Conservation (phyloP, 2,113 vertebrate genomes). For the human (Homo sapiens) region DNA sequence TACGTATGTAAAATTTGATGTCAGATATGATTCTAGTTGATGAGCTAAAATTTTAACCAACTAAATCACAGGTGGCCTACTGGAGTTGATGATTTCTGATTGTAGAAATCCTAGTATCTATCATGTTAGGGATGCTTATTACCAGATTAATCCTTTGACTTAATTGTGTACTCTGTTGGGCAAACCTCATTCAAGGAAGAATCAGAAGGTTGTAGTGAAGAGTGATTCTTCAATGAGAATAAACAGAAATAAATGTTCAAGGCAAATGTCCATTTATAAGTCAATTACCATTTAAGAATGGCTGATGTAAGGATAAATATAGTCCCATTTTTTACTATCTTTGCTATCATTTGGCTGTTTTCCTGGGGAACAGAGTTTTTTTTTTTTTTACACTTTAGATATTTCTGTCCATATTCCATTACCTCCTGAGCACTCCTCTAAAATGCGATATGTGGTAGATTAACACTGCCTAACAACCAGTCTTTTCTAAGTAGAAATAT, state of each 20-base stretch:
- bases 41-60: not conserved
- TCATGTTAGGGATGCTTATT: not conserved
- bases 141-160: not conserved
- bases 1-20: not conserved
- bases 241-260: constrained; percentile 29
- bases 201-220: not conserved
- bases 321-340: not conserved
- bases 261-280: not conserved
- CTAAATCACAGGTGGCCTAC: not conserved
- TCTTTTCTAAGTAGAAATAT: not conserved
- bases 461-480: too few relatives aligned
- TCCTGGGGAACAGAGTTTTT: not conserved
- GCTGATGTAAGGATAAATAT: not conserved
- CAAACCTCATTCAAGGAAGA: not conserved
- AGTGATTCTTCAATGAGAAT: not conserved
- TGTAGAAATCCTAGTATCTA: not conserved
- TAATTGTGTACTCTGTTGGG: not conserved
- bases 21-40: not conserved
- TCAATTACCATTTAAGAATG: not conserved
- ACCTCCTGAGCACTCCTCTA: not conserved
- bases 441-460: not conserved
- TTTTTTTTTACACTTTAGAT: not conserved
- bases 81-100: not conserved
- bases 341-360: not conserved
- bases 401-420: not conserved